Evolutionary conservation across 1,140 invertebrate species (phyloP).

Genomic region (Zelostemma sp.): DNA sequence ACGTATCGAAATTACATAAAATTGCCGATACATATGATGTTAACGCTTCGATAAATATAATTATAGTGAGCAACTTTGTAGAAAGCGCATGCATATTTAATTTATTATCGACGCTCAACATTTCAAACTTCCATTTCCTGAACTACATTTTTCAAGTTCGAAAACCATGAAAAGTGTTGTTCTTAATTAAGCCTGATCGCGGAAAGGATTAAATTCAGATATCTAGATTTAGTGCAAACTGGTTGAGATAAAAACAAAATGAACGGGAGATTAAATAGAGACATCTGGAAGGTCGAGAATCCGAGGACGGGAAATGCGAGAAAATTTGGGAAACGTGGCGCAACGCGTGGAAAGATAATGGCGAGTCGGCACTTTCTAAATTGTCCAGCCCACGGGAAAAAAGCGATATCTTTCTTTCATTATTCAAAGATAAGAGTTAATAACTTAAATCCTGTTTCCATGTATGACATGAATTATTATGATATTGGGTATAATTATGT

Average conservation of each 20-base stretch:
- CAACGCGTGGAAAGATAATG: slow-evolving; percentile 12
- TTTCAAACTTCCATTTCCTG: not conserved
- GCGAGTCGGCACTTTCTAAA: slow-evolving; percentile 40
- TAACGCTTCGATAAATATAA: not conserved
- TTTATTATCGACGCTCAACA: not conserved
- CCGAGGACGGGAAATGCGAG: not conserved
- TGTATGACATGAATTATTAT: slow-evolving; percentile 31
- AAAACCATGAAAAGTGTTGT: not conserved
- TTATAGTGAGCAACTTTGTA: not conserved
- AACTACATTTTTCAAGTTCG: not conserved
- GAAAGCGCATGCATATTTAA: not conserved
- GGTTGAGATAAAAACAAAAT: too few relatives aligned
- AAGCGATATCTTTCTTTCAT: slow-evolving; percentile 14
- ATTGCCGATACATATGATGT: not conserved
- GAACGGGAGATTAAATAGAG: too few relatives aligned
- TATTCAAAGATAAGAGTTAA: slow-evolving; percentile 19
- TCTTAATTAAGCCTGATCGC: not conserved
- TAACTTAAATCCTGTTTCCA: slow-evolving; percentile 13
- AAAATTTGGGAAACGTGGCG: not conserved
- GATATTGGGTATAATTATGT: slow-evolving; percentile 20
- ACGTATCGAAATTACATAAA: not conserved
- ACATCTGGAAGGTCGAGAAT: too few relatives aligned
- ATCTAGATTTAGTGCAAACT: too few relatives aligned
- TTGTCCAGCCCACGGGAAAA: slow-evolving; percentile 20
- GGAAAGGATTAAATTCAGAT: too few relatives aligned